Base-by-base conservation (phyloP, 2,797 vertebrate species). In the Acanthurus leucopareius region DNA sequence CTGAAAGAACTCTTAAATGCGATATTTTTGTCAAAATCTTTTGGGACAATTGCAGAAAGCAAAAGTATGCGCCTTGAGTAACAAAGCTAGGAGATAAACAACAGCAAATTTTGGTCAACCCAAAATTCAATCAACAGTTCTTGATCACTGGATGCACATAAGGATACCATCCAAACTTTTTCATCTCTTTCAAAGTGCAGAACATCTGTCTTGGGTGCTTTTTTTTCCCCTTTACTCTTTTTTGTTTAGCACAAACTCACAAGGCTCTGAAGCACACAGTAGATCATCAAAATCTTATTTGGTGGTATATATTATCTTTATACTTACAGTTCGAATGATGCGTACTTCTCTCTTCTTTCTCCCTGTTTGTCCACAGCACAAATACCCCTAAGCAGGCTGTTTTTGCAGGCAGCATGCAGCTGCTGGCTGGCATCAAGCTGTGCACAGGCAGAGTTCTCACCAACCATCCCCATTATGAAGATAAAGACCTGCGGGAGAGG, bases 331-430 rank as follows among this genome's bases (percentile, higher is more conserved):
- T 35, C 72, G 70, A 80, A 47, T 76, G 10, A 86, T 57, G 56
- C 69, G 17, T 56, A 35, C 4, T 53, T 47, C 25, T 82, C 20
- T 64, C 32, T 7, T 54, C 1, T 62, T 32, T 65, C 16, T 79
- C 32, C 77, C 17, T 82, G 32, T 91, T 49, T 86, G 72, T 86
- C 75, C 53, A 44, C 87, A 99, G 98, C 91, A 94, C 96, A 75
- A 96, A 96, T 92, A 99, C 97, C 25, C 96, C 97, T 14, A 94
- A 92, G 86, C 94, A 92, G 70, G 97, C 98, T 1, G 98, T 98
- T 79, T 98, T 99, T 89, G 98, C 98, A 48, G 98, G 98, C 80
- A 99, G 98, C 93, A 99, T 99, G 98, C 98, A 99, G 94, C 93
- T 99, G 58, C 93, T 99, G 91, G 98, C 98, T 0, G 98, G 97